A percentile compares a stretch with the other conserved stretches of the same genome.
Conservation (phyloP, 2,888 invertebrate genomes). For the Sminthurides aquaticus region DNA sequence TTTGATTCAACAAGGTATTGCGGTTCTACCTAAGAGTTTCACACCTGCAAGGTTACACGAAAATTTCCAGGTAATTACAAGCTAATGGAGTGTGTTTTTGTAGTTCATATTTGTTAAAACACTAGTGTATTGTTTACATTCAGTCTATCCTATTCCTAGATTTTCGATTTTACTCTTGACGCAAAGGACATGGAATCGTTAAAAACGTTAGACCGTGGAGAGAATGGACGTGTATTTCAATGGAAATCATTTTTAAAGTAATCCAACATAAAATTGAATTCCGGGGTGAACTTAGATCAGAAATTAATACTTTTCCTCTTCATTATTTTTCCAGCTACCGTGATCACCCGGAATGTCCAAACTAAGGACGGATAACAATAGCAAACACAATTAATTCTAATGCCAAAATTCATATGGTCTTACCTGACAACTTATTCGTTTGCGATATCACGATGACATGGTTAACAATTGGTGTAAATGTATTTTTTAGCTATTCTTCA, state of each 20-base stretch:
- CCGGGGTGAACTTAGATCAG: neutral
- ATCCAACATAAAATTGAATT: neutral
- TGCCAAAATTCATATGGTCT: too few species aligned
- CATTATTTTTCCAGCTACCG: neutral
- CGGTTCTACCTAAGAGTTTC: neutral
- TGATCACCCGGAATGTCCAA: neutral
- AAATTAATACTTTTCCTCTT: neutral
- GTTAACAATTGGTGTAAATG: too few species aligned
- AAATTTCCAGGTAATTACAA: constrained; percentile 12
- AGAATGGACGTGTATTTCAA: neutral
- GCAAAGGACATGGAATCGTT: constrained; percentile 12
- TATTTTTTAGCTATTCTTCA: too few species aligned
- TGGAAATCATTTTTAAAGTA: neutral
- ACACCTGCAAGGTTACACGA: neutral
- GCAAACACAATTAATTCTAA: too few species aligned
- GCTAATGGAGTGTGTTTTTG: too few species aligned
- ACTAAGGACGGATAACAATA: too few species aligned
- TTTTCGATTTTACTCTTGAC: constrained; percentile 11
- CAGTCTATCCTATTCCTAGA: too few species aligned
- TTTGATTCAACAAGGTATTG: neutral
- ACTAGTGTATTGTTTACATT: neutral
- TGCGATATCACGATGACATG: too few species aligned
- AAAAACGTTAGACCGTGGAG: constrained; percentile 8
- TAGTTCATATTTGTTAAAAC: neutral
- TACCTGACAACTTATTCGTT: too few species aligned